A percentile compares a stretch with the other conserved stretches of the same genome.
Evolutionary conservation across 1,140 invertebrate genomes (phyloP).

Genomic region (Callitettix versicolor): DNA sequence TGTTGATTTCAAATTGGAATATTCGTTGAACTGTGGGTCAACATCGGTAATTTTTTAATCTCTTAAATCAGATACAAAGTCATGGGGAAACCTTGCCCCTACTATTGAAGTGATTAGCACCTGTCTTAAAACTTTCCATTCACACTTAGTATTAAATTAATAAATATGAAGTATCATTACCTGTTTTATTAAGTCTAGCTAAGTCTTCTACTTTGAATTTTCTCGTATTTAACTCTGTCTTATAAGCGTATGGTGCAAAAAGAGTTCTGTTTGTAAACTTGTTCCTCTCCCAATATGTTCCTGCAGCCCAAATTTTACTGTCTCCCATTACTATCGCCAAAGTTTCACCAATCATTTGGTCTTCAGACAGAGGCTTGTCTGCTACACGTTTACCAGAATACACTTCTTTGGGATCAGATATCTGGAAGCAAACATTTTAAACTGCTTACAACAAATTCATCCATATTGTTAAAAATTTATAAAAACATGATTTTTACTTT

Average conservation of each 20-base stretch:
- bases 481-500: no score
- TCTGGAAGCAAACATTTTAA: conserved; percentile 43
- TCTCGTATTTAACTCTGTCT: conserved; percentile 65
- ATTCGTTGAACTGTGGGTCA: no score
- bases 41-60: no score
- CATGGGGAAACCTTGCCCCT: no score
- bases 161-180: conserved; percentile 40
- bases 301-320: conserved; percentile 81
- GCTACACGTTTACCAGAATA: conserved; percentile 84
- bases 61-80: no score
- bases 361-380: conserved; percentile 78
- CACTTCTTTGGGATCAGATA: conserved; percentile 86
- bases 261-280: conserved; percentile 87
- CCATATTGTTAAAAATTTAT: no score
- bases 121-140: no score
- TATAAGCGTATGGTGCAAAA: conserved; percentile 92
- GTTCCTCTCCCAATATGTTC: conserved; percentile 89
- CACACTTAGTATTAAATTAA: no score
- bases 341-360: conserved; percentile 91
- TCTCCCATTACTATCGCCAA: conserved; percentile 83
- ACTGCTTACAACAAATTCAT: no score
- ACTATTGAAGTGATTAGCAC: no score
- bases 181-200: conserved; percentile 62
- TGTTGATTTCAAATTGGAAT: no score
- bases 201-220: conserved; percentile 84